Evolutionary conservation across 1,140 invertebrate genomes (phyloP), one percentile per base, ranked within the genome.

Genomic region (Pteromalus puparum): DNA sequence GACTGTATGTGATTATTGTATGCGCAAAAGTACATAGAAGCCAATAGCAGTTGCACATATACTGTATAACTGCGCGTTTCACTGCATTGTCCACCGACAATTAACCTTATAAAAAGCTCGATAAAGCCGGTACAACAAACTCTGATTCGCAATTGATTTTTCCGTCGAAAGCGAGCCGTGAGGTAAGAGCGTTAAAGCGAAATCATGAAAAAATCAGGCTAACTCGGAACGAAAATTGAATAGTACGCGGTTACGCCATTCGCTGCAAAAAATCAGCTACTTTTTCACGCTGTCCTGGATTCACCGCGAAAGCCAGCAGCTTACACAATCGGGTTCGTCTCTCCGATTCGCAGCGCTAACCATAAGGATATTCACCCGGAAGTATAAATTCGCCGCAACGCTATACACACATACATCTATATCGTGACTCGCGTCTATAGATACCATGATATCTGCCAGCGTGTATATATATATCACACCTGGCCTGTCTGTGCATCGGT

Each of bases 311-410:
- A 2, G n/a, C 34, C 46, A 13, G 0, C 78, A 12, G 24, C 61
- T 80, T 80, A 18, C 34, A 42, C 78, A 80, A 80, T 67, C 24
- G 34, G 15, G 12, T 61, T 77, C 48, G 34, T 48, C 26, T 77
- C 42, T 77, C 24, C 12, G 18, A 26, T 7, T 77, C 46, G 26
- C 21, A 30, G 42, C 6, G 72, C n/a, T 46, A 48, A 38, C 82
- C 48, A 70, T 87, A 90, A 88, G 87, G 88, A 91, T 91, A 90
- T 90, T 90, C 86, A 92, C 87, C 88, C 88, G 89, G 87, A 91
- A 90, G 81, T 87, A 65, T 79, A 53, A 86, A 86, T 83, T 76
- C 46, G 42, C 72, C 82, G 80, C 88, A 89, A 18, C 48, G 21
- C 4, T 18, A 88, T 90, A 89, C 88, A 87, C 86, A 85, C 3